A percentile compares a stretch with the other conserved stretches of the same genome.
Conservation (phyloP, 2,797 vertebrate species). For the Amazona ochrocephala region DNA sequence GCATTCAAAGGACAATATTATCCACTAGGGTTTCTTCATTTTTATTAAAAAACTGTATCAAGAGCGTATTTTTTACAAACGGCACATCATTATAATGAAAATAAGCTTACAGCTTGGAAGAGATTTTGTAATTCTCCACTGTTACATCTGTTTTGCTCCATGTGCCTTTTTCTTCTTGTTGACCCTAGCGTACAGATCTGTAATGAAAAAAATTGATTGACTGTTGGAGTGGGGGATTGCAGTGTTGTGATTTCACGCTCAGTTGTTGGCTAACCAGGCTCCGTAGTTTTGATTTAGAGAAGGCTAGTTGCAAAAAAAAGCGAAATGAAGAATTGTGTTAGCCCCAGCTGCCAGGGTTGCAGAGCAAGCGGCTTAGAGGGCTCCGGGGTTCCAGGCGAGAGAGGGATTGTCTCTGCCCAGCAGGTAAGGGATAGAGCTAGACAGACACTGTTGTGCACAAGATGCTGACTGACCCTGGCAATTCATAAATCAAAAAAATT, state of each 20-base stretch:
- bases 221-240: conserved; percentile 77
- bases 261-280: conserved; percentile 87
- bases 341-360: conserved; percentile 77
- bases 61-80: conserved; percentile 8
- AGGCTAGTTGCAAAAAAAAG: conserved; percentile 69
- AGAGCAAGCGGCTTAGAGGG: conserved; percentile 79
- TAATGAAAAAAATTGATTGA: conserved; percentile 81
- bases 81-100: conserved; percentile 21
- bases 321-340: conserved; percentile 62
- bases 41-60: conserved; percentile 32
- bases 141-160: background rate
- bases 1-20: conserved; percentile 24
- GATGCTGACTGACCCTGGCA: conserved; percentile 70
- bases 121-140: background rate
- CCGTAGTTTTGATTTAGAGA: conserved; percentile 82
- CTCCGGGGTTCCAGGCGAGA: conserved; percentile 70
- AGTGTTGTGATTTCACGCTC: conserved; percentile 85
- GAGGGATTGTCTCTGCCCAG: conserved; percentile 80
- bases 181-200: conserved; percentile 46
- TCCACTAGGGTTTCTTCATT: conserved; percentile 14
- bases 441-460: conserved; percentile 62
- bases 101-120: conserved; percentile 23
- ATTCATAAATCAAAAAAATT: conserved; percentile 75
- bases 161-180: conserved; percentile 2
- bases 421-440: conserved; percentile 77